These are phyloP conservation scores for Spialia ferax DNA, from an alignment of 2,888 invertebrate genomes.

Conservation along the genomic window DNA sequence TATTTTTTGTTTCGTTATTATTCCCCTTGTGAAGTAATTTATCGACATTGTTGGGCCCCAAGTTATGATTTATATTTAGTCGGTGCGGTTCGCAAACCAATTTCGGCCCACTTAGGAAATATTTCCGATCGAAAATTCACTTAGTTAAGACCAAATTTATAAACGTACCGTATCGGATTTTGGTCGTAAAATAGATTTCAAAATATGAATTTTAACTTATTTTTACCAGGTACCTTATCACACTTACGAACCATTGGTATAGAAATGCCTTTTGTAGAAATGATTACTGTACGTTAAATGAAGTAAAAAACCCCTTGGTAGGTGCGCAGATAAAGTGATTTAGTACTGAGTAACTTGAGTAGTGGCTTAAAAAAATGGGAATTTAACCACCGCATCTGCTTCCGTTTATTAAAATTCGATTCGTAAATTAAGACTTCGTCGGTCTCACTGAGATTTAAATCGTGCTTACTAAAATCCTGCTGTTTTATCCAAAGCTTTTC, in stretches of 20 bases:
- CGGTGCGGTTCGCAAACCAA: slow-evolving; percentile 55
- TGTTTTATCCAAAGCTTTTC: neutral
- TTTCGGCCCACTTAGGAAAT: slow-evolving; percentile 52
- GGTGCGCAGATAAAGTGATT: slow-evolving; percentile 6
- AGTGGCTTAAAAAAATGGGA: slow-evolving; percentile 53
- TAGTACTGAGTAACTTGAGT: slow-evolving; percentile 51
- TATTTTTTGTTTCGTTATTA: slow-evolving; percentile 58
- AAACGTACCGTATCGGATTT: slow-evolving; percentile 35
- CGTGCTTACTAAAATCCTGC: slow-evolving; percentile 58
- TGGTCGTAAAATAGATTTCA: slow-evolving; percentile 42
- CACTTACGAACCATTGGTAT: no score
- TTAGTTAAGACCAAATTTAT: slow-evolving; percentile 45
- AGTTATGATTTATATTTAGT: slow-evolving; percentile 66
- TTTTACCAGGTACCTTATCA: neutral
- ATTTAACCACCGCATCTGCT: slow-evolving; percentile 53
- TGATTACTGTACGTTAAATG: slow-evolving; percentile 11
- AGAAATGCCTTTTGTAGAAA: neutral
- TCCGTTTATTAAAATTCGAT: slow-evolving; percentile 63
- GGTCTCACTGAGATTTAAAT: slow-evolving; percentile 63
- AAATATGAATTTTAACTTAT: slow-evolving; percentile 23
- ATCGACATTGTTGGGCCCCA: slow-evolving; percentile 61
- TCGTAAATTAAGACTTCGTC: slow-evolving; percentile 66
- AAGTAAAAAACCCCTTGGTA: neutral
- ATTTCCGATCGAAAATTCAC: slow-evolving; percentile 50
- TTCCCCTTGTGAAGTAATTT: slow-evolving; percentile 62